These are phyloP conservation scores for Odiellus spinosus DNA, from an alignment of 2,888 invertebrate genomes.

Conservation along the genomic window DNA sequence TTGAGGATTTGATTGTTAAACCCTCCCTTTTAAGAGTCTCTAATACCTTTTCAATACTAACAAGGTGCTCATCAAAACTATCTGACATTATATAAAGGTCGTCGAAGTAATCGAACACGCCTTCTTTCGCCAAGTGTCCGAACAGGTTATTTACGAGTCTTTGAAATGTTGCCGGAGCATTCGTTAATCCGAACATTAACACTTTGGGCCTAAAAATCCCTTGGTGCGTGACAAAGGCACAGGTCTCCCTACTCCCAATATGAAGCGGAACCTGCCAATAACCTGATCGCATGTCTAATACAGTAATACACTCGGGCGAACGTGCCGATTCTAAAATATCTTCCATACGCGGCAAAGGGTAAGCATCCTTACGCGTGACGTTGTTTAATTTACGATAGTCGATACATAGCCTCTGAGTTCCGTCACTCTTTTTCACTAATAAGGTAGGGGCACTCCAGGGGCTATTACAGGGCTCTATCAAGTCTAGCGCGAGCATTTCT, in stretches of 20 bases:
- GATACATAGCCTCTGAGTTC: no score
- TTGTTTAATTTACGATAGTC: no score
- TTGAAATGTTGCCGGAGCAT: slow-evolving; percentile 2
- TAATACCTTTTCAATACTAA: slow-evolving; percentile 6
- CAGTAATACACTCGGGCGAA: not conserved
- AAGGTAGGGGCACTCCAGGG: no score
- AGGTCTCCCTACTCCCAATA: no score
- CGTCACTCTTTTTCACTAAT: no score
- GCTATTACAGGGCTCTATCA: no score
- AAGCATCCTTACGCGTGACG: no score
- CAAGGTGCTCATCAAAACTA: slow-evolving; percentile 4
- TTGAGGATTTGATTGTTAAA: slow-evolving; percentile 6
- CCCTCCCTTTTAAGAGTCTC: slow-evolving; percentile 3
- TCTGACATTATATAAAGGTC: not conserved
- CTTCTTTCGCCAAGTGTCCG: not conserved
- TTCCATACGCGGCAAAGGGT: no score
- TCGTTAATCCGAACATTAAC: not conserved
- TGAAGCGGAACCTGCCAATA: no score
- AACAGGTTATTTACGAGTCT: not conserved
- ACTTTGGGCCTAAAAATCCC: not conserved
- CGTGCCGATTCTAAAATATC: no score
- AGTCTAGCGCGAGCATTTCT: no score
- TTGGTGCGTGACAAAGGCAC: slow-evolving; percentile 1
- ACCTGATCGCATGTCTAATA: not conserved
- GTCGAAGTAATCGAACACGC: slow-evolving; percentile 1